Conservation (phyloP, 2,888 invertebrate genomes). For the Meganola albula region DNA sequence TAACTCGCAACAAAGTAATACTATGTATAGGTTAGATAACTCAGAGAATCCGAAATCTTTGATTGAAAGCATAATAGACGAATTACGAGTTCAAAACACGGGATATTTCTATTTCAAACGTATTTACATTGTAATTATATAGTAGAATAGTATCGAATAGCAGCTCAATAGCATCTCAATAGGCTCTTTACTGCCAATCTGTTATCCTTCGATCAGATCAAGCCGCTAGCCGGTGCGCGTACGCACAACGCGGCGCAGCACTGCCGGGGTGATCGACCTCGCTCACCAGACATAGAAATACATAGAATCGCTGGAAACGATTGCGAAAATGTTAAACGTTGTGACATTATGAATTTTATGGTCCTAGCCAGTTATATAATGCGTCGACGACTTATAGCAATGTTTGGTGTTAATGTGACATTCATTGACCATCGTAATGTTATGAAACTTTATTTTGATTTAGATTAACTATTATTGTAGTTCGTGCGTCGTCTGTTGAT, state of each 20-base stretch:
- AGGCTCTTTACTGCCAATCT: slow-evolving; percentile 44
- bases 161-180: slow-evolving; percentile 31
- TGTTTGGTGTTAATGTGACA: not conserved
- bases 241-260: slow-evolving; percentile 41
- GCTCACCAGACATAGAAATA: slow-evolving; percentile 31
- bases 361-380: slow-evolving; percentile 2
- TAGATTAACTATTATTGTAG: no score
- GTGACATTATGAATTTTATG: slow-evolving; percentile 8
- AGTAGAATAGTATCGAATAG: slow-evolving; percentile 28
- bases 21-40: no score
- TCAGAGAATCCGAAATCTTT: no score
- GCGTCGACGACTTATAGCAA: not conserved
- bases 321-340: slow-evolving; percentile 20
- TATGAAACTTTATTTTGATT: no score
- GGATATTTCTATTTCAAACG: slow-evolving; percentile 22
- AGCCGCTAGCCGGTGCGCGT: no score
- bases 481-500: no score
- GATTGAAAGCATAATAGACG: slow-evolving; percentile 16
- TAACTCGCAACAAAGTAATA: no score
- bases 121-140: slow-evolving; percentile 22
- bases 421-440: no score
- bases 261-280: slow-evolving; percentile 62
- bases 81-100: slow-evolving; percentile 12
- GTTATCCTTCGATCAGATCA: slow-evolving; percentile 56
- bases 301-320: slow-evolving; percentile 38